phyloP scores from a whole-genome alignment of 2,113 vertebrate species.

The Capricornis sumatraensis region DNA sequence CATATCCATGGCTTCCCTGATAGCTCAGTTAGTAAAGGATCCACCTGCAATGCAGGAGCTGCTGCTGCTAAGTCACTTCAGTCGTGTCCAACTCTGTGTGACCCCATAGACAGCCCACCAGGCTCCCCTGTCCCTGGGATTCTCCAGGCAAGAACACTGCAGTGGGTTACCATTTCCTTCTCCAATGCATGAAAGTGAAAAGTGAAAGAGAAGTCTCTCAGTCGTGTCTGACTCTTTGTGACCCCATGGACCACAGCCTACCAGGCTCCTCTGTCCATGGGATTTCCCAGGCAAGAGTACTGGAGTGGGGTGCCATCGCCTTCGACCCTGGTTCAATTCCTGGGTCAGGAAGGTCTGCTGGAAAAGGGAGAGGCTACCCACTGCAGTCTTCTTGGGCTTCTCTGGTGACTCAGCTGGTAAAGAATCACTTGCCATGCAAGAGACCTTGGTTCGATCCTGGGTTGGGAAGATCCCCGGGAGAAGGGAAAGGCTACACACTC shows the following conservation, averaged over 20 bases:
- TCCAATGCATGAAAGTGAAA: too few species aligned
- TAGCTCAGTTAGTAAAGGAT: neutral
- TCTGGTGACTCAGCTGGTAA: neutral
- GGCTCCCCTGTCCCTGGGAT: too few species aligned
- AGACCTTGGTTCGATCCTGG: neutral
- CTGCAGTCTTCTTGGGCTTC: neutral
- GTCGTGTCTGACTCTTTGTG: fast-evolving
- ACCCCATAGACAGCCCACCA: too few species aligned
- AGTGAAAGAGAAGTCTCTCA: too few species aligned
- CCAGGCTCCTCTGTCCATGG: too few species aligned
- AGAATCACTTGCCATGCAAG: neutral
- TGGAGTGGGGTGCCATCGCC: too few species aligned
- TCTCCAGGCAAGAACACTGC: too few species aligned
- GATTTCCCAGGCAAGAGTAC: too few species aligned
- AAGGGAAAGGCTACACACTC: neutral
- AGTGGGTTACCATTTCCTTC: too few species aligned
- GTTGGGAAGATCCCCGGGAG: neutral
- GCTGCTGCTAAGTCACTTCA: too few species aligned
- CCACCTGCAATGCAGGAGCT: neutral
- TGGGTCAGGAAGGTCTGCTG: neutral
- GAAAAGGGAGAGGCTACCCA: neutral
- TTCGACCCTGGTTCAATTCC: neutral
- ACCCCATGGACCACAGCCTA: too few species aligned
- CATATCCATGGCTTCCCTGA: neutral
- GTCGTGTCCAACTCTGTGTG: too few species aligned